Conservation (phyloP, 1,140 invertebrate species). For the Drosophila nigrodunni region DNA sequence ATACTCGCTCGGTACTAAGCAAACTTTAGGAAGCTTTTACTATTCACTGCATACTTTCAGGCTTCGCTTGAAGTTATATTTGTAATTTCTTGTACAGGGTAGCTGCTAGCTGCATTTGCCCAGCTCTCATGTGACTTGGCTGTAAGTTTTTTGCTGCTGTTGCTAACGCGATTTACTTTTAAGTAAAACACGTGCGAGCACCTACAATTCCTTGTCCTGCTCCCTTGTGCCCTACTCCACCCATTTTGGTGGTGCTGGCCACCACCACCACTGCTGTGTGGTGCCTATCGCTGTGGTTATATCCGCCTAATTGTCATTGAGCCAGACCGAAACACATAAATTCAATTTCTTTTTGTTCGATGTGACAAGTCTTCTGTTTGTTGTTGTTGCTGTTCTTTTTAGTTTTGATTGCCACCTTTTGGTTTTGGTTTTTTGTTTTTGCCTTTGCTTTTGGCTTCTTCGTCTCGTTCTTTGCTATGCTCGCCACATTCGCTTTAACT, state of each 20-base stretch:
- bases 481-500: slow-evolving; percentile 18
- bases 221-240: neutral
- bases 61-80: neutral
- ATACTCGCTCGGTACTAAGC: neutral
- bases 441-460: slow-evolving; percentile 6
- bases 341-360: slow-evolving; percentile 71
- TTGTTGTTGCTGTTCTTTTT: slow-evolving; percentile 45
- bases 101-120: neutral
- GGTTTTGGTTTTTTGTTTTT: slow-evolving; percentile 50
- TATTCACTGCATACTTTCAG: neutral
- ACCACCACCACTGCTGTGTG: neutral
- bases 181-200: slow-evolving; percentile 58
- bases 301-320: slow-evolving; percentile 73
- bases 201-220: slow-evolving; percentile 4
- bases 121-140: neutral
- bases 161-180: slow-evolving; percentile 73
- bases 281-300: slow-evolving; percentile 39
- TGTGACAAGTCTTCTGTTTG: slow-evolving; percentile 53
- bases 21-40: neutral
- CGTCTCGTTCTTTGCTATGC: neutral
- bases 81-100: neutral
- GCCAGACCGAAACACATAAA: slow-evolving; percentile 64
- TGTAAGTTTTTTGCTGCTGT: slow-evolving; percentile 32
- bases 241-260: neutral
- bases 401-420: slow-evolving; percentile 70